Percentiles rank a stretch among this genome's conserved stretches.
phyloP scores from a whole-genome alignment of 2,113 vertebrate species.

The Silurus glanis region DNA sequence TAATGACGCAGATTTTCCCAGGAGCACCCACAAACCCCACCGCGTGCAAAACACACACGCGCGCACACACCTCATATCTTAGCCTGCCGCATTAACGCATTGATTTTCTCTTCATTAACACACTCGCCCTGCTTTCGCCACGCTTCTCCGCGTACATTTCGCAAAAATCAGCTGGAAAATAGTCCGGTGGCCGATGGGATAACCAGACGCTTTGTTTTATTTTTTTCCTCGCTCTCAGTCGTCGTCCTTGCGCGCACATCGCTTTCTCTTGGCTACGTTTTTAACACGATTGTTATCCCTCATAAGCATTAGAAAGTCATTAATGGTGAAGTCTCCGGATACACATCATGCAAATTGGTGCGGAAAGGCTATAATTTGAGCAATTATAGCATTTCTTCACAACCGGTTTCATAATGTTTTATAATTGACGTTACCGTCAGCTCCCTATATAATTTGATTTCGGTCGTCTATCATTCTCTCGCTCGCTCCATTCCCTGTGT shows the following conservation, averaged over 20 bases:
- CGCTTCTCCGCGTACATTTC: constrained; percentile 65
- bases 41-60: constrained; percentile 34
- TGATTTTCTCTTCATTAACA: constrained; percentile 73
- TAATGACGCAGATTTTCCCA: constrained; percentile 66
- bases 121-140: constrained; percentile 71
- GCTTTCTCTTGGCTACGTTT: constrained; percentile 49
- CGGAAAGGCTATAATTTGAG: constrained; percentile 72
- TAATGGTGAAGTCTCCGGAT: constrained; percentile 64
- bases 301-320: constrained; percentile 65
- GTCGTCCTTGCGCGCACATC: constrained; percentile 39
- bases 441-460: neutral
- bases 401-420: constrained; percentile 69
- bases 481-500: neutral
- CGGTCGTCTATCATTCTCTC: constrained; percentile 1
- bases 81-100: constrained; percentile 66
- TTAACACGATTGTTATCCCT: constrained; percentile 55
- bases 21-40: constrained; percentile 18
- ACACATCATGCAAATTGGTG: constrained; percentile 75
- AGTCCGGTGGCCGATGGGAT: constrained; percentile 53
- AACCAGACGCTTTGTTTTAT: constrained; percentile 42
- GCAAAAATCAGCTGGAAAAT: constrained; percentile 75
- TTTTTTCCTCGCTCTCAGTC: constrained; percentile 31
- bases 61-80: constrained; percentile 52
- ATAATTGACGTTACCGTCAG: constrained; percentile 50
- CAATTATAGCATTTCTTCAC: constrained; percentile 75